phyloP scores from a whole-genome alignment of 2,113 vertebrate species.

The Dicerorhinus sumatrensis region DNA sequence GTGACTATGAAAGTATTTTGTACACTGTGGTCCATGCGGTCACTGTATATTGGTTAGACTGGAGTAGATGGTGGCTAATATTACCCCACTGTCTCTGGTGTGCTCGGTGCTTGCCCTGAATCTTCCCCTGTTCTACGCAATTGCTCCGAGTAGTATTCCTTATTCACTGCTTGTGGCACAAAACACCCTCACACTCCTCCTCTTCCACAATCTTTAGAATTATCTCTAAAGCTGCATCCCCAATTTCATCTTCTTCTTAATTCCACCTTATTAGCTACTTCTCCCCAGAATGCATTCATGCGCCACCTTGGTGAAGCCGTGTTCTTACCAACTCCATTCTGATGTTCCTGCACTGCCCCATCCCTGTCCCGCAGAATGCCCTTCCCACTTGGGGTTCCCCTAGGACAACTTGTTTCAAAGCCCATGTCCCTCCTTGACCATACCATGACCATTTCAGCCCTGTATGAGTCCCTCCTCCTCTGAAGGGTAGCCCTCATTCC shows the following conservation, averaged over 20 bases:
- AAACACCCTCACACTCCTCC: accelerated
- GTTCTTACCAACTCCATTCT: background rate
- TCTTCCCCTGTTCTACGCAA: background rate
- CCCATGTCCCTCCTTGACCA: background rate
- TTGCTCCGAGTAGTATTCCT: background rate
- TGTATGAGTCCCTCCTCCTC: background rate
- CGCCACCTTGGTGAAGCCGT: background rate
- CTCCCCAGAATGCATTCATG: background rate
- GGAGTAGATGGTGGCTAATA: background rate
- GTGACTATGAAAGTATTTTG: background rate
- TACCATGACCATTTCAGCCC: background rate
- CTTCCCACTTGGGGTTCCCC: background rate
- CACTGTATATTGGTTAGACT: background rate
- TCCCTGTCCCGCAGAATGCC: background rate
- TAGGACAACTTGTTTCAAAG: background rate
- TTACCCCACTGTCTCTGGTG: background rate
- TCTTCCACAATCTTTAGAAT: background rate
- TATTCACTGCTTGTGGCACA: background rate
- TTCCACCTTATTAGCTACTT: background rate
- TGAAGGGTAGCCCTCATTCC: background rate
- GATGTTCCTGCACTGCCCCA: background rate
- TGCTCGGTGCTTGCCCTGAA: background rate
- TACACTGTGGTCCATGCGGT: background rate
- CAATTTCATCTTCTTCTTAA: background rate
- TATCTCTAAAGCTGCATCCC: background rate